These are phyloP conservation scores for Magallana ariakensis DNA, from an alignment of 1,140 invertebrate genomes.

Conservation along the genomic window DNA sequence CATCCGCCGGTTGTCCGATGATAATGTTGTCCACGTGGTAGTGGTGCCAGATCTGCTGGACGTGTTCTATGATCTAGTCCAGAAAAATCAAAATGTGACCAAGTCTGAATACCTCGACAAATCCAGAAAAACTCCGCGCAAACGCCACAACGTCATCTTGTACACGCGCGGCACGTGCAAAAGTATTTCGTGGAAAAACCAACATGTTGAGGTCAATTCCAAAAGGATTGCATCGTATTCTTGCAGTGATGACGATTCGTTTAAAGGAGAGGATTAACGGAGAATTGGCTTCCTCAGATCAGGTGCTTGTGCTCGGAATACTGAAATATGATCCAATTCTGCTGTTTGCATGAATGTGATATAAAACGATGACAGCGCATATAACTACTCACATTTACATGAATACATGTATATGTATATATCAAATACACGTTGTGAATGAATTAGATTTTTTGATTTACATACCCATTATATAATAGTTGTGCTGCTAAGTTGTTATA, in stretches of 20 bases:
- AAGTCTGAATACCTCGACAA: background rate
- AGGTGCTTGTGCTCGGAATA: too few relatives aligned
- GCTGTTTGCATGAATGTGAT: too few relatives aligned
- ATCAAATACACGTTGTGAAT: too few relatives aligned
- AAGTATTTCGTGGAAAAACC: constrained; percentile 49
- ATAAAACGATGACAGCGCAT: too few relatives aligned
- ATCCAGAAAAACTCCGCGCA: background rate
- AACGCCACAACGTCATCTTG: constrained; percentile 32
- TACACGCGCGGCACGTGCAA: constrained; percentile 48
- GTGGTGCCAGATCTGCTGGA: constrained; percentile 15
- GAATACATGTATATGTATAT: too few relatives aligned
- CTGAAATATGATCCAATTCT: too few relatives aligned
- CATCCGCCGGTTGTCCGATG: constrained; percentile 38
- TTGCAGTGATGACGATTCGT: background rate
- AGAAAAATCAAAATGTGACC: background rate
- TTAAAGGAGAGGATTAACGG: background rate
- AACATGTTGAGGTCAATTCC: constrained; percentile 49
- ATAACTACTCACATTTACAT: too few relatives aligned
- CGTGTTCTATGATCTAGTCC: constrained; percentile 24
- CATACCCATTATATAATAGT: too few relatives aligned
- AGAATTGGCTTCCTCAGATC: too few relatives aligned
- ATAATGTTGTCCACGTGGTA: constrained; percentile 27
- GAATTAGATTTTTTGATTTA: too few relatives aligned
- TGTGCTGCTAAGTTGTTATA: too few relatives aligned
- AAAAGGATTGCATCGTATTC: background rate